These are phyloP conservation scores for Sclerurus mexicanus DNA, from an alignment of 2,113 vertebrate genomes.

Conservation along the genomic window DNA sequence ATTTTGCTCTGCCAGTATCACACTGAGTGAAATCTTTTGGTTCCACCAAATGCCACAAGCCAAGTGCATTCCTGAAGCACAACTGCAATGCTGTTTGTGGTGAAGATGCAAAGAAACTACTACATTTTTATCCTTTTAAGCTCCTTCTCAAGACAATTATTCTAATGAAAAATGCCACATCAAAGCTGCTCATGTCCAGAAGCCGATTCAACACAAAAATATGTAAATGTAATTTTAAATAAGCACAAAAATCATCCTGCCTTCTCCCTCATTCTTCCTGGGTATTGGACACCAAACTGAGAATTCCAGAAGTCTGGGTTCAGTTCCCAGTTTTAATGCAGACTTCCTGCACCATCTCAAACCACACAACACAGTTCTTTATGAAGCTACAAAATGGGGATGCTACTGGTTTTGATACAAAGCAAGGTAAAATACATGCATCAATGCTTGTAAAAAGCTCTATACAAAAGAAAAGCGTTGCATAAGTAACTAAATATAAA, in stretches of 20 bases:
- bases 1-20: constrained; percentile 21
- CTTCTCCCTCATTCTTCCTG: neutral
- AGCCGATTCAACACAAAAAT: neutral
- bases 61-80: neutral
- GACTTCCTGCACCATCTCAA: neutral
- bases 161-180: neutral
- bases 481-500: neutral
- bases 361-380: neutral
- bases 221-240: neutral
- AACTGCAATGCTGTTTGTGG: neutral
- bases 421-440: neutral
- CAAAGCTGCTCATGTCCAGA: neutral
- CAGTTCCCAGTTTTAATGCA: neutral
- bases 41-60: constrained; percentile 19
- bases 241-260: neutral
- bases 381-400: neutral
- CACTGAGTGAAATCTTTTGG: neutral
- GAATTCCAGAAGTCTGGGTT: neutral
- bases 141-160: neutral
- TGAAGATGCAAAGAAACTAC: neutral
- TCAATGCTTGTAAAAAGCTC: neutral
- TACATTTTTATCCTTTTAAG: neutral
- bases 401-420: neutral
- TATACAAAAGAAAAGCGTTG: neutral
- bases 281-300: neutral